Base-by-base conservation (phyloP, 2,113 vertebrate genomes). In the Anolis carolinensis region DNA sequence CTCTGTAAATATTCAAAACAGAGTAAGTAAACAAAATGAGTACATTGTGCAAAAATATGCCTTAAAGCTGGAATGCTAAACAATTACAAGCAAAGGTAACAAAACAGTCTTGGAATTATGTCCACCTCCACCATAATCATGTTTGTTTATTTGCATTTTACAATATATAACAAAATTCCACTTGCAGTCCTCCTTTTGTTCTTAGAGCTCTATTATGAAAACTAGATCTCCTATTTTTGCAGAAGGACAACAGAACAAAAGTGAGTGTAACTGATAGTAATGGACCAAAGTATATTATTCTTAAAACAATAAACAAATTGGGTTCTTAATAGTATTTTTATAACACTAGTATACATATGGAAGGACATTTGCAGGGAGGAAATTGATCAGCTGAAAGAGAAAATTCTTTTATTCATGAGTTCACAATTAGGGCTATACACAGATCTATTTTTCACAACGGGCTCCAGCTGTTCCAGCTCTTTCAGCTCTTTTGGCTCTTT, bases 1-100 rank as follows among this genome's bases (percentile, higher is more conserved):
- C 86, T 89, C 90, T 92, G 83, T 5, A 93, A 93, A 83, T 90
- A 81, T 82, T 87, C 83, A 89, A 91, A 93, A 2, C 92, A 90
- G 84, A 84, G 75, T 88, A 85, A 84, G 52, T 76, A 92, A 93
- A 93, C 90, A 91, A 79, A 93, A 85, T 93, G 88, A 90, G 85
- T 82, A 86, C 72, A 81, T 9, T 75, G 36, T 44, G 36, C 44
- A 75, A 84, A 92, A 90, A 90, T 48, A 39, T 65, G 81, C 9
- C 84, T 87, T 87, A 76, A 93, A 90, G 88, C 80, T 90, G 84
- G 18, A 88, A 62, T 86, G 88, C 87, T 92, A 92, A 94, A 83
- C 70, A 36, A 80, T 91, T 86, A 82, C 89, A 86, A 89, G 3
- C 87, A 88, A 70, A 86, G 34, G 87, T 78, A 90, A 34, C 11